phyloP scores from a whole-genome alignment of 2,888 invertebrate genomes.

The Ligdia adustata region DNA sequence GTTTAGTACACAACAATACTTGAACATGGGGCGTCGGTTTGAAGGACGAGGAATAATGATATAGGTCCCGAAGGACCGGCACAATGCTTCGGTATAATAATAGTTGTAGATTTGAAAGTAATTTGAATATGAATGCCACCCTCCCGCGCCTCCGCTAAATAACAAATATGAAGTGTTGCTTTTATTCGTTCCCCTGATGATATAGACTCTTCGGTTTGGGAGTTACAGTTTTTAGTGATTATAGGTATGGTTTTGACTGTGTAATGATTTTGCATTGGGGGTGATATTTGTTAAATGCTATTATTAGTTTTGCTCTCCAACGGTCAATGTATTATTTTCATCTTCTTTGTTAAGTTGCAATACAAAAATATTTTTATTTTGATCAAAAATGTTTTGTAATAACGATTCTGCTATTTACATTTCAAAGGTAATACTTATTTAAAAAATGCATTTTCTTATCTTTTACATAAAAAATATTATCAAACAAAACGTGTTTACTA shows the following conservation, averaged over 20 bases:
- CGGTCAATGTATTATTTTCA: conserved; percentile 16
- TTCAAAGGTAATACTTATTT: background rate
- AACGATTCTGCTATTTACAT: too few species aligned
- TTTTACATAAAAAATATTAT: conserved; percentile 8
- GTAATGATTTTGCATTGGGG: conserved; percentile 18
- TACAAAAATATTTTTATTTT: background rate
- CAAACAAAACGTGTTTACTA: conserved; percentile 7
- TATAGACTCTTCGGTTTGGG: conserved; percentile 77
- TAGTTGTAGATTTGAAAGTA: conserved; percentile 83
- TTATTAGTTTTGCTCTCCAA: conserved; percentile 33
- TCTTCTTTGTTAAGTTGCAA: background rate
- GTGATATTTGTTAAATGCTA: conserved; percentile 38
- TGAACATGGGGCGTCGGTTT: conserved; percentile 70
- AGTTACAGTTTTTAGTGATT: conserved; percentile 69
- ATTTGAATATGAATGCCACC: conserved; percentile 83
- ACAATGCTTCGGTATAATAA: conserved; percentile 80
- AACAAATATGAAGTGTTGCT: conserved; percentile 82
- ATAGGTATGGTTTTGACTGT: conserved; percentile 52
- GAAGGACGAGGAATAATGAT: conserved; percentile 79
- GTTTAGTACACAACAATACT: conserved; percentile 69
- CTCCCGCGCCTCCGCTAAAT: conserved; percentile 78
- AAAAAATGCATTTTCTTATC: conserved; percentile 2
- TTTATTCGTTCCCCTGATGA: conserved; percentile 72
- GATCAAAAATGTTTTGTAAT: background rate
- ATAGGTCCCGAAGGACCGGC: conserved; percentile 78